These are phyloP conservation scores for Protobothrops mucrosquamatus DNA, from an alignment of 2,113 vertebrate species.

Conservation along the genomic window DNA sequence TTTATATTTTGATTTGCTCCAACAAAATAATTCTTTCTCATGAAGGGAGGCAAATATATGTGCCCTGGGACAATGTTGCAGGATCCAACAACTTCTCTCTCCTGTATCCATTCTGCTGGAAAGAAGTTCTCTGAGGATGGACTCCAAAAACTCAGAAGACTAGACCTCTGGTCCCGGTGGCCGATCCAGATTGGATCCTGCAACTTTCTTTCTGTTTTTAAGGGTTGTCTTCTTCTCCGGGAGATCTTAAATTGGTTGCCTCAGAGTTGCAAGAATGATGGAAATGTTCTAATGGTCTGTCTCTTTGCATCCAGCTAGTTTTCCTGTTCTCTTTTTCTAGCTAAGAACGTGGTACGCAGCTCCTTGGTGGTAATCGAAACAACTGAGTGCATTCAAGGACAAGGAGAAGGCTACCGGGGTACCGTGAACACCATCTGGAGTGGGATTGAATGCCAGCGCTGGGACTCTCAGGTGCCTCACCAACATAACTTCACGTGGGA, in stretches of 20 bases:
- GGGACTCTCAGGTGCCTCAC: slow-evolving; percentile 94
- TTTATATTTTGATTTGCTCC: too few relatives aligned
- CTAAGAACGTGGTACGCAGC: slow-evolving; percentile 56
- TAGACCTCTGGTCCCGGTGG: too few relatives aligned
- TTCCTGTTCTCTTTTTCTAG: slow-evolving; percentile 52
- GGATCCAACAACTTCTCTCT: too few relatives aligned
- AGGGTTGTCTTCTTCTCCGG: neutral
- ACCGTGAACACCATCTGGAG: slow-evolving; percentile 77
- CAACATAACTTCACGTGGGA: slow-evolving; percentile 86
- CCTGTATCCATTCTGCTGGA: too few relatives aligned
- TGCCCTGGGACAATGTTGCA: too few relatives aligned
- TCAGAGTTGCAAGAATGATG: neutral
- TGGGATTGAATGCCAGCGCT: slow-evolving; percentile 86
- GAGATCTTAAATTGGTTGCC: too few relatives aligned
- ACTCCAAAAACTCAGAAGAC: too few relatives aligned
- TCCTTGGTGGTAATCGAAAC: slow-evolving; percentile 73
- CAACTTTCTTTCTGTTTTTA: neutral
- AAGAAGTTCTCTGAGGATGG: too few relatives aligned
- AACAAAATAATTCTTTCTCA: too few relatives aligned
- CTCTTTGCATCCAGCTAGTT: neutral
- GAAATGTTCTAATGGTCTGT: neutral
- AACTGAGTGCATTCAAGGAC: slow-evolving; percentile 76
- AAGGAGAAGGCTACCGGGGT: slow-evolving; percentile 88
- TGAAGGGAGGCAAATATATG: too few relatives aligned
- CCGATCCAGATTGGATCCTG: too few relatives aligned